These are phyloP conservation scores for Tiaroga cobitis DNA, from an alignment of 2,797 vertebrate species.

Conservation along the genomic window DNA sequence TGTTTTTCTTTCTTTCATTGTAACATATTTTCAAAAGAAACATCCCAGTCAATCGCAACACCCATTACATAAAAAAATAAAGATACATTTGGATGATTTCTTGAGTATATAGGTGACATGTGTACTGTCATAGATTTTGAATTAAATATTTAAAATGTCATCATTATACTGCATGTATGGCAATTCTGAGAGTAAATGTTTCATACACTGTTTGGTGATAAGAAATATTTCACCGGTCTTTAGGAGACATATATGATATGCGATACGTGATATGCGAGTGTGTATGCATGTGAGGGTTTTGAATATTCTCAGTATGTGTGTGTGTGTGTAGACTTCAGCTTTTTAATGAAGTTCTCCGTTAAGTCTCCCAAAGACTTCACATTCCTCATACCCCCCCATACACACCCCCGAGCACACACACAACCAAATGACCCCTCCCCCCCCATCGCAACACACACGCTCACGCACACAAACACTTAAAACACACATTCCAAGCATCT, in stretches of 20 bases:
- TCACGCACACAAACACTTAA: constrained; percentile 56
- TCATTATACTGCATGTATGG: neutral
- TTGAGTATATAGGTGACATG: neutral
- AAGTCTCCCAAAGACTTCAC: constrained; percentile 57
- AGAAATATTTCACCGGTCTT: neutral
- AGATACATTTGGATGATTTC: neutral
- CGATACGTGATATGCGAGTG: neutral
- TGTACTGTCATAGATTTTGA: neutral
- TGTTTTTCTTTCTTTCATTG: neutral
- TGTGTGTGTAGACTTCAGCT: constrained; percentile 30
- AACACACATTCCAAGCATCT: constrained; percentile 77
- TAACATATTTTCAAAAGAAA: neutral
- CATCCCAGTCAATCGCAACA: neutral
- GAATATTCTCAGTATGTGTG: constrained; percentile 19
- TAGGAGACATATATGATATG: neutral
- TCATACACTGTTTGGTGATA: neutral
- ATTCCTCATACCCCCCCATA: constrained; percentile 52
- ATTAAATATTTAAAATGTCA: neutral
- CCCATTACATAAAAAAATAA: neutral
- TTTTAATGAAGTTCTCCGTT: constrained; percentile 60
- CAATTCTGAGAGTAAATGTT: neutral
- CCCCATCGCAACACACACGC: constrained; percentile 32
- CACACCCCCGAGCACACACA: constrained; percentile 30
- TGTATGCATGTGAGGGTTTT: neutral
- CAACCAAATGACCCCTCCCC: constrained; percentile 62